Conservation (phyloP, 2,797 vertebrate genomes). For the Spinus pinus region DNA sequence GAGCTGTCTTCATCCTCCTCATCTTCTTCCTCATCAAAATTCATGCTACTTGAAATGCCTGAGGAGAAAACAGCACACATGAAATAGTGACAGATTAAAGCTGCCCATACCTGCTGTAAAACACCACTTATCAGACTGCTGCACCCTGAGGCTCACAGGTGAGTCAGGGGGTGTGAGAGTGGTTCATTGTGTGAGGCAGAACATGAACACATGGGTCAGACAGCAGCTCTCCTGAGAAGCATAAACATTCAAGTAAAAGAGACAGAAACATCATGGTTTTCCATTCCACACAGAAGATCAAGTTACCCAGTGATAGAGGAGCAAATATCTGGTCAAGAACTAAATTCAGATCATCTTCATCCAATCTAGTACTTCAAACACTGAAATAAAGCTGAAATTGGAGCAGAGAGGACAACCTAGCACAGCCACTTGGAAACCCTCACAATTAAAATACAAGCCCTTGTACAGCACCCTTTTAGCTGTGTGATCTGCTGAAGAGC, state of each 20-base stretch:
- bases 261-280: neutral
- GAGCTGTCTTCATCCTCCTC: slow-evolving; percentile 97
- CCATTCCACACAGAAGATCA: neutral
- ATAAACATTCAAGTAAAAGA: neutral
- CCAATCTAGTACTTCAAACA: neutral
- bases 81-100: neutral
- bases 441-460: neutral
- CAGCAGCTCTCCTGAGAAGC: neutral
- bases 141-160: neutral
- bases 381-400: neutral
- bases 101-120: neutral
- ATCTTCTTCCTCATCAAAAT: slow-evolving; percentile 95
- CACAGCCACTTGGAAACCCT: neutral
- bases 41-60: slow-evolving; percentile 99
- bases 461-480: neutral
- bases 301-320: neutral
- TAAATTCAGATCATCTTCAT: neutral
- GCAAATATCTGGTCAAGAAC: neutral
- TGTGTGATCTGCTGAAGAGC: neutral
- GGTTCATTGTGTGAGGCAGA: neutral
- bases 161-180: neutral
- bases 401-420: neutral
- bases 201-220: neutral
- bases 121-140: neutral
- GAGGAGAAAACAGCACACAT: neutral